Conservation (phyloP, 2,888 invertebrate genomes). For the Heliconius sara region DNA sequence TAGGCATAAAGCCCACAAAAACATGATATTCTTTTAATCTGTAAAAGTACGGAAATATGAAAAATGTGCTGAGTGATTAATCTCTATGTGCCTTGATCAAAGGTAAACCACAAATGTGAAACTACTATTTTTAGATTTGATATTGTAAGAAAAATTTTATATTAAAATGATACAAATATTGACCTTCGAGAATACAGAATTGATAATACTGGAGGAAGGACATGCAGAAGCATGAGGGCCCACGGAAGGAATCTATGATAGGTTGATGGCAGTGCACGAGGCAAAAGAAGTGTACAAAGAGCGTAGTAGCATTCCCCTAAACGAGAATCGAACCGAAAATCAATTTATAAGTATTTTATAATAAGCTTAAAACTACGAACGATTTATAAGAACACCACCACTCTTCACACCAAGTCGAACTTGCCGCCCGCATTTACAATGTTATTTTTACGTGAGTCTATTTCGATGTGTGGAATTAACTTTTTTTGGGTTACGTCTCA, state of each 20-base stretch:
- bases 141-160: not conserved
- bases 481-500: conserved; percentile 22
- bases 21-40: not conserved
- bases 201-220: too few species aligned
- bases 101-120: not conserved
- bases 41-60: not conserved
- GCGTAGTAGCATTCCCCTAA: too few species aligned
- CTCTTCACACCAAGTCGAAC: conserved; percentile 2
- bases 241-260: too few species aligned
- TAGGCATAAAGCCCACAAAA: not conserved
- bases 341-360: not conserved
- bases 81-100: not conserved
- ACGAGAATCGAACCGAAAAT: too few species aligned
- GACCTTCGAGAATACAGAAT: too few species aligned
- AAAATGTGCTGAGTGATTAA: not conserved
- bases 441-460: conserved; percentile 45
- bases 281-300: too few species aligned
- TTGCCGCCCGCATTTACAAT: conserved; percentile 41
- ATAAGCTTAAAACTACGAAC: not conserved
- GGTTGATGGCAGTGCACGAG: too few species aligned
- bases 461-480: conserved; percentile 32
- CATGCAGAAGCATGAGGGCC: too few species aligned
- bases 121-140: not conserved
- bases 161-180: not conserved
- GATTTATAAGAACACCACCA: not conserved